These are phyloP conservation scores for Carlito syrichta DNA, from an alignment of 2,113 vertebrate species.

Conservation along the genomic window DNA sequence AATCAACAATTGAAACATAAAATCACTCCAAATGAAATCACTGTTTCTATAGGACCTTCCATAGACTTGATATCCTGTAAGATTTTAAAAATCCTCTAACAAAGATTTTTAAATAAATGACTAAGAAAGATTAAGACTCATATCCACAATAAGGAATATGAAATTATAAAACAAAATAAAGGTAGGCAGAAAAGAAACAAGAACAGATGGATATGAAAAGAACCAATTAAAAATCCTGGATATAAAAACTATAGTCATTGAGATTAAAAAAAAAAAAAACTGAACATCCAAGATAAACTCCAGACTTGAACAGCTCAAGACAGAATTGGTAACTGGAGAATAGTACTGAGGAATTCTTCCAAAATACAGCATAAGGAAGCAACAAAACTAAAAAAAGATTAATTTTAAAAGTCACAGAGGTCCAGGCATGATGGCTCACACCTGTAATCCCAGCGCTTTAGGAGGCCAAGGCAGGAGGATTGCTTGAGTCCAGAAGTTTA, in stretches of 20 bases:
- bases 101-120: conserved; percentile 29
- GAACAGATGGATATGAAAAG: neutral
- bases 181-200: neutral
- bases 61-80: neutral
- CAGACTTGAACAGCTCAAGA: neutral
- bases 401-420: neutral
- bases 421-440: too few species aligned
- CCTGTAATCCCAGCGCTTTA: too few species aligned
- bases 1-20: neutral
- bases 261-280: neutral
- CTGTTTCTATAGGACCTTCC: neutral
- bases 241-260: neutral
- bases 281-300: neutral
- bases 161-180: conserved; percentile 27
- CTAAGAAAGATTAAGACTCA: neutral
- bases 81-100: neutral
- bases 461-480: too few species aligned
- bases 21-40: neutral
- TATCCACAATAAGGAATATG: neutral
- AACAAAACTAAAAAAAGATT: conserved; percentile 2
- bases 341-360: neutral
- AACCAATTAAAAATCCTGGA: neutral
- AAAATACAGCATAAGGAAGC: neutral
- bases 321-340: neutral
- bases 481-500: too few species aligned